A percentile compares a stretch with the other conserved stretches of the same genome.
Evolutionary conservation across 2,113 vertebrate genomes (phyloP).

Genomic region (Excalfactoria chinensis): DNA sequence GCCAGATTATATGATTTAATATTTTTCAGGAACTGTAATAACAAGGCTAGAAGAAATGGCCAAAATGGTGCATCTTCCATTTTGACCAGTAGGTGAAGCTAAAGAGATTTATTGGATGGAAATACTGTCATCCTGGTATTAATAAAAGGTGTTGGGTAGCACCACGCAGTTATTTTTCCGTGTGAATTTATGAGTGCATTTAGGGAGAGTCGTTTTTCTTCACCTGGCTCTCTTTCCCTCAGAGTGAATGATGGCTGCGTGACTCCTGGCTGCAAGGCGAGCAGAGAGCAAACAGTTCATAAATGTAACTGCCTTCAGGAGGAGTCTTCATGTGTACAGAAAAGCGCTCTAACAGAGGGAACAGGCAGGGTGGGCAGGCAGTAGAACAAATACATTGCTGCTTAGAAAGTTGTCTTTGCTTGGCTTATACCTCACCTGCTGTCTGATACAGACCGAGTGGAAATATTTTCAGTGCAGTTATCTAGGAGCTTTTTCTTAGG

Average conservation of each 20-base stretch:
- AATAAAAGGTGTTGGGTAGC: slow-evolving; percentile 8
- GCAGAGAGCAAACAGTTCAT: slow-evolving; percentile 47
- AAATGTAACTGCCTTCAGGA: slow-evolving; percentile 53
- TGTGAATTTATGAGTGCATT: slow-evolving; percentile 33
- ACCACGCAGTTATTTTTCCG: background rate
- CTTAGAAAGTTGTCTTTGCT: background rate
- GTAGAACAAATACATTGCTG: slow-evolving; percentile 46
- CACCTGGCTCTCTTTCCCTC: slow-evolving; percentile 16
- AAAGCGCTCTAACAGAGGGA: background rate
- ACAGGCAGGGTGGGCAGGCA: background rate
- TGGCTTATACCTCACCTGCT: background rate
- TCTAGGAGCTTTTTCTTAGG: background rate
- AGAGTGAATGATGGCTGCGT: background rate
- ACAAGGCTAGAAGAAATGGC: background rate
- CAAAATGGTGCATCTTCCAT: background rate
- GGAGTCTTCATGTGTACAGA: slow-evolving; percentile 4
- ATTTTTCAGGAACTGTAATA: background rate
- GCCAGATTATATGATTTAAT: background rate
- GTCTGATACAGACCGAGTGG: background rate
- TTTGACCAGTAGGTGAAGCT: background rate
- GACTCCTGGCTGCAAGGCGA: background rate
- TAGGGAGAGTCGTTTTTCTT: slow-evolving; percentile 38
- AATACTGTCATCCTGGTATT: slow-evolving; percentile 2
- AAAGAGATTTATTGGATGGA: background rate
- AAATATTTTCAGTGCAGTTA: background rate